A percentile compares a stretch with the other conserved stretches of the same genome.
These are phyloP conservation scores for Hippocampus guttulatus DNA, from an alignment of 2,113 vertebrate genomes.

Conservation along the genomic window DNA sequence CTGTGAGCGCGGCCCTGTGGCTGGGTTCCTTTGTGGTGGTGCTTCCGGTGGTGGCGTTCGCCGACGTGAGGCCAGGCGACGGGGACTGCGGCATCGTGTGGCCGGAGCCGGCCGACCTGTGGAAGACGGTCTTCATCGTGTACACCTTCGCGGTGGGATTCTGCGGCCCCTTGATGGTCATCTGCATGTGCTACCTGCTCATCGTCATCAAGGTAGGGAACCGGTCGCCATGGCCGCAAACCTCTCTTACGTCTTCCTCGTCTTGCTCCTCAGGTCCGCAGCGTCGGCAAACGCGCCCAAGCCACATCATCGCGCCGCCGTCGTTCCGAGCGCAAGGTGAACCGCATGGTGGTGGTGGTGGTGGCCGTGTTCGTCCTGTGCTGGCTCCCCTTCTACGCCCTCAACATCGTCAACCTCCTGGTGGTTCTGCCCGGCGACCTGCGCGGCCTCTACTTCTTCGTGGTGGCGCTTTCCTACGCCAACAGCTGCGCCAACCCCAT, in stretches of 20 bases:
- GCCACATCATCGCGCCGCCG: slow-evolving; percentile 80
- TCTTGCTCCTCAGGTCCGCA: slow-evolving; percentile 69
- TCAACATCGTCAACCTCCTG: slow-evolving; percentile 89
- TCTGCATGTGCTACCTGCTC: slow-evolving; percentile 90
- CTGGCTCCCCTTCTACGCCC: slow-evolving; percentile 90
- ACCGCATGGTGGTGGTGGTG: slow-evolving; percentile 90
- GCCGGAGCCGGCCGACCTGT: slow-evolving; percentile 84
- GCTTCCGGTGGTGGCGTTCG: slow-evolving; percentile 88
- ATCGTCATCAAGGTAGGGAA: slow-evolving; percentile 80
- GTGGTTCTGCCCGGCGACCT: slow-evolving; percentile 85
- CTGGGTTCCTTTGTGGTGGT: slow-evolving; percentile 86
- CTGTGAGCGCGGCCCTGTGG: slow-evolving; percentile 84
- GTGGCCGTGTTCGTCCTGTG: slow-evolving; percentile 89
- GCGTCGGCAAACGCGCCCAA: slow-evolving; percentile 79
- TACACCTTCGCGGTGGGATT: slow-evolving; percentile 87
- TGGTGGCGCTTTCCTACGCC: slow-evolving; percentile 91
- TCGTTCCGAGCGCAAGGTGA: slow-evolving; percentile 87
- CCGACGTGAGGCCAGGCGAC: slow-evolving; percentile 81
- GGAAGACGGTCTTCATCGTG: slow-evolving; percentile 86
- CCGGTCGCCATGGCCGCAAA: too few species aligned
- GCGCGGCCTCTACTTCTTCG: slow-evolving; percentile 86
- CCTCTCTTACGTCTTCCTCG: too few species aligned
- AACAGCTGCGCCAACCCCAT: slow-evolving; percentile 96
- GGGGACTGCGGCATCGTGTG: slow-evolving; percentile 92
- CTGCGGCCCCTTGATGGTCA: slow-evolving; percentile 87